Percentiles rank a stretch among this genome's conserved stretches.
These are phyloP conservation scores for Meiosimyza decipiens DNA, from an alignment of 2,888 invertebrate species.

Conservation along the genomic window DNA sequence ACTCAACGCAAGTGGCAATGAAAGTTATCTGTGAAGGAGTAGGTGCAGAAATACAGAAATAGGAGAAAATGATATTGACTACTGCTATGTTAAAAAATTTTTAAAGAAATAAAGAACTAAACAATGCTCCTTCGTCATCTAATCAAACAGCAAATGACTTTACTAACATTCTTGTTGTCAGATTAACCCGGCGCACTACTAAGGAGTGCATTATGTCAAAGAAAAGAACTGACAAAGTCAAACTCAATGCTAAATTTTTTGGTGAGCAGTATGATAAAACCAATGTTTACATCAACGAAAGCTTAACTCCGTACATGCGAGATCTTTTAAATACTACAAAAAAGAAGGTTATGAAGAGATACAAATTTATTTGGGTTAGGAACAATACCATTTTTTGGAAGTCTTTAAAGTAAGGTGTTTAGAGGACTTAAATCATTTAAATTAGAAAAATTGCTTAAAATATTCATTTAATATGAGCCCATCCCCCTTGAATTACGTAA, in stretches of 20 bases:
- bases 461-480: no score
- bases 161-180: background rate
- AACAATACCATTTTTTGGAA: slow-evolving; percentile 26
- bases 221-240: background rate
- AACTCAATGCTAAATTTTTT: slow-evolving; percentile 18
- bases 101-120: background rate
- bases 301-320: slow-evolving; percentile 22
- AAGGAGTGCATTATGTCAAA: background rate
- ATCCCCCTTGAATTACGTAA: no score
- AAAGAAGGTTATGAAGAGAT: slow-evolving; percentile 11
- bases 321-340: slow-evolving; percentile 26
- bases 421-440: no score
- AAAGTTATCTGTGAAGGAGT: slow-evolving; percentile 1
- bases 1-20: slow-evolving; percentile 7
- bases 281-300: slow-evolving; percentile 28
- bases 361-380: slow-evolving; percentile 26
- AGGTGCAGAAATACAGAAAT: slow-evolving; percentile 6
- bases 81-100: background rate
- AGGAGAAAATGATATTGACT: background rate
- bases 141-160: background rate
- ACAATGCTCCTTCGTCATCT: background rate
- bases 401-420: background rate
- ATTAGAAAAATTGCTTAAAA: no score
- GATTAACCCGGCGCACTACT: background rate
- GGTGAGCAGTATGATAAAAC: slow-evolving; percentile 25